Percentiles rank a stretch among this genome's conserved stretches.
Evolutionary conservation across 35 echinoderm and acorn worm genomes (phyloP).

Genomic region (Chiridota heheva): DNA sequence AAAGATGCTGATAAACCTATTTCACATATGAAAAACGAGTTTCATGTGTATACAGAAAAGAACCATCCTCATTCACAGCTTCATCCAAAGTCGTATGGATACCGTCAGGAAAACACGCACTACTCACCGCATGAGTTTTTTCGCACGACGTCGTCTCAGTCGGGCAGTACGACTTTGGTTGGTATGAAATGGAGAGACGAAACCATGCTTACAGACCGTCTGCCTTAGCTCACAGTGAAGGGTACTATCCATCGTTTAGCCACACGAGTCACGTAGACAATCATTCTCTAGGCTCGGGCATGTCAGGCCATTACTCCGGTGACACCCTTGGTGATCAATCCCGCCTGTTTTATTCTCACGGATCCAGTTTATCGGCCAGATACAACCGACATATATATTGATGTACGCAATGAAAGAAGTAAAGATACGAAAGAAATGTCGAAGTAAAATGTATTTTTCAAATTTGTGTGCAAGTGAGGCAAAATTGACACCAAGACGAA

Average conservation of each 20-base stretch:
- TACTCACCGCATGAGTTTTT: conserved; percentile 46
- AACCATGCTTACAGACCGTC: conserved; percentile 7
- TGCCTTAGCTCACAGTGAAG: too few relatives aligned
- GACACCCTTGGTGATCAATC: conserved; percentile 20
- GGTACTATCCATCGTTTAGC: too few relatives aligned
- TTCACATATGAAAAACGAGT: conserved; percentile 86
- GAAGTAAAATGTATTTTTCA: too few relatives aligned
- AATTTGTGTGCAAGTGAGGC: too few relatives aligned
- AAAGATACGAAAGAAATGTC: too few relatives aligned
- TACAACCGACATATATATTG: conserved; percentile 17
- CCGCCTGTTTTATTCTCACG: conserved; percentile 2
- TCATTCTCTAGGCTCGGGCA: too few relatives aligned
- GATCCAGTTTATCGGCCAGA: conserved; percentile 12
- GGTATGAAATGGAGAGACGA: conserved; percentile 47
- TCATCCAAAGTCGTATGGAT: conserved; percentile 27
- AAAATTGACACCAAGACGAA: too few relatives aligned
- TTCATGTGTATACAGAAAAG: conserved; percentile 88
- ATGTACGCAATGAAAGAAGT: too few relatives aligned
- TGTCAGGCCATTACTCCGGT: conserved; percentile 11
- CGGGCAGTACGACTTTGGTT: conserved; percentile 49
- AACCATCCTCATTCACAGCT: conserved; percentile 25
- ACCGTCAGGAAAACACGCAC: conserved; percentile 43
- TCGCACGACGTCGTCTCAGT: background rate
- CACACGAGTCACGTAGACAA: too few relatives aligned
- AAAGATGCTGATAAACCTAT: conserved; percentile 83